Conservation (phyloP, 1,140 invertebrate species). For the Hirudo medicinalis region DNA sequence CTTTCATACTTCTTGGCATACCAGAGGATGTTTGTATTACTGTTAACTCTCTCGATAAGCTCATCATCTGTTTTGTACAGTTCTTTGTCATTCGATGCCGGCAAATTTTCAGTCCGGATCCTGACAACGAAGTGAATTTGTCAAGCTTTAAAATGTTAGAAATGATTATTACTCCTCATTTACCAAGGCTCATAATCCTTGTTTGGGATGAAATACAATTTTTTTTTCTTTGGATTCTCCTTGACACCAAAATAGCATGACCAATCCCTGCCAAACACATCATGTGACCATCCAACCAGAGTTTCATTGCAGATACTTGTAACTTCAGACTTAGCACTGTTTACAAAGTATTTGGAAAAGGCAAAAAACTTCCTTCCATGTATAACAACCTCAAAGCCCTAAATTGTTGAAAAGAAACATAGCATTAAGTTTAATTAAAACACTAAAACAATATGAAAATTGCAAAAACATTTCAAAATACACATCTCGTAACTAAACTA, state of each 20-base stretch:
- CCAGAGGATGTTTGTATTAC: constrained; percentile 39
- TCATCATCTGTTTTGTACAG: constrained; percentile 26
- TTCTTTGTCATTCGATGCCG: no score
- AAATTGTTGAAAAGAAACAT: constrained; percentile 25
- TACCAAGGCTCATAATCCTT: no score
- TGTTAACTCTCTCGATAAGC: constrained; percentile 40
- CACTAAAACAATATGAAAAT: neutral
- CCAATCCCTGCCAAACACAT: constrained; percentile 41
- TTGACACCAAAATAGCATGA: constrained; percentile 39
- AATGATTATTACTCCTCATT: no score
- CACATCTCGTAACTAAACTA: no score
- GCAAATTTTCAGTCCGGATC: no score
- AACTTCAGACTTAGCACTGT: constrained; percentile 26
- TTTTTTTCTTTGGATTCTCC: no score
- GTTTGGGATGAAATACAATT: no score
- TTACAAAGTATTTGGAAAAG: constrained; percentile 39
- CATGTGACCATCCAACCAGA: constrained; percentile 43
- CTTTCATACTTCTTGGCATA: constrained; percentile 39
- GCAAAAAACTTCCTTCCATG: constrained; percentile 43
- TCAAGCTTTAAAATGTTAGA: no score
- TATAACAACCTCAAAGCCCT: constrained; percentile 40
- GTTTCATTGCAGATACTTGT: constrained; percentile 41
- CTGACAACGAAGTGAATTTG: no score
- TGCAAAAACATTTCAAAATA: no score
- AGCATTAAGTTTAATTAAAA: neutral